Evolutionary conservation across 2,797 vertebrate species (phyloP), one percentile per base, ranked within the genome.

Genomic region (Malacoraja senta): DNA sequence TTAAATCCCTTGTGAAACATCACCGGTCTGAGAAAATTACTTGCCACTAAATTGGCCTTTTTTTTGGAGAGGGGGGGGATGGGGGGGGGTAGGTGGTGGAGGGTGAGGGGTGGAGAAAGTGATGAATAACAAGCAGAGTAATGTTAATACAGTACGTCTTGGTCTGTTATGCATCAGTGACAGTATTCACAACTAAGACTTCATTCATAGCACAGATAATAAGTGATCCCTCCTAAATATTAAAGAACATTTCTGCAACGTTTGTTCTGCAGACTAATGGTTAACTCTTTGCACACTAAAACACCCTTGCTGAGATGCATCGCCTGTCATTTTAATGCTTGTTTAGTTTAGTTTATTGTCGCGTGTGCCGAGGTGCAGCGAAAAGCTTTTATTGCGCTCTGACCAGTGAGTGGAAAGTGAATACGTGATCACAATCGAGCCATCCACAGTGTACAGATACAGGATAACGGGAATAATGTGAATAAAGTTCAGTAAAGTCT

Each of bases 1-100:
- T 0, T 94, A 94, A 95, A 96, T 95, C 96, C 94, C 95, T 94
- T 95, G 94, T 95, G 95, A 96, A 95, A 95, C 95, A 94, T 94
- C 95, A 93, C 94, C 95, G 95, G 94, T 95, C 94, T 94, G 94
- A 95, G 95, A 94, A 71, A 91, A 0, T 77, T 94, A 93, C 93
- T 95, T 94, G 94, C 94, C 94, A 94, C 94, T 95, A 95, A 95
- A 94, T 95, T 95, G 93, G 93, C 88, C 94, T 95, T 96, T 96
- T 95, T 94, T 94, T 95, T 95, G 94, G 94, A 93, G 93, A 94
- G 68, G 68, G 71, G 65, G 65, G 65, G 0, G n/a, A n/a, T n/a
- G 71, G 19, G 15, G 19, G 71, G 17, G 21, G 15, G 71, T 19
- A n/a, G n/a, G n/a, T 17, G 21, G 19, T 17, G 17, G 17, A 72